Conservation (phyloP, 2,888 invertebrate species). For the Willowsia nigromaculata region DNA sequence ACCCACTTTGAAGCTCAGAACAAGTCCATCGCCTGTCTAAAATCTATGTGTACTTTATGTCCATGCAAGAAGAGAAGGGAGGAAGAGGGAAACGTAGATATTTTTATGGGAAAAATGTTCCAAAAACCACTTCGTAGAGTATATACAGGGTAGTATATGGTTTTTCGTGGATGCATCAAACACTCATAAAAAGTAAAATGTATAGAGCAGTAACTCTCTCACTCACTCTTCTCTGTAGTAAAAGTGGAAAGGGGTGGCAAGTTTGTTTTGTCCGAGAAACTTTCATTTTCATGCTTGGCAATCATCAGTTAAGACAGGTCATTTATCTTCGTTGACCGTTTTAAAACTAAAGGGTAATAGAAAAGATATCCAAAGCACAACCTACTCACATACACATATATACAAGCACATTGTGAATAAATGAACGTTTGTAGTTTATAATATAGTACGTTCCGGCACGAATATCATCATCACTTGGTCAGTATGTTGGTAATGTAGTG, state of each 20-base stretch:
- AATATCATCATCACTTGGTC: constrained; percentile 61
- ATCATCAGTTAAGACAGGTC: constrained; percentile 73
- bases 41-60: neutral
- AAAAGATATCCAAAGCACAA: constrained; percentile 22
- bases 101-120: constrained; percentile 20
- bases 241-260: constrained; percentile 41
- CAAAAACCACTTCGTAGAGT: neutral
- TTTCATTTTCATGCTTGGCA: constrained; percentile 73
- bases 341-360: constrained; percentile 67
- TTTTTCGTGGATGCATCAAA: neutral
- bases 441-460: constrained; percentile 38
- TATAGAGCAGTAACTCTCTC: neutral
- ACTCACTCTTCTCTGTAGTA: neutral
- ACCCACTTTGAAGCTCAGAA: constrained; percentile 6
- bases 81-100: neutral
- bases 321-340: constrained; percentile 74
- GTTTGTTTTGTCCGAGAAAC: constrained; percentile 64
- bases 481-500: neutral
- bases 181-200: neutral
- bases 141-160: neutral
- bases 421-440: constrained; percentile 35
- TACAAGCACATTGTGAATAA: neutral
- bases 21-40: constrained; percentile 46
- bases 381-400: neutral
- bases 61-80: neutral